A percentile compares a stretch with the other conserved stretches of the same genome.
Evolutionary conservation across 2,113 vertebrate genomes (phyloP).

Genomic region (Sander lucioperca): DNA sequence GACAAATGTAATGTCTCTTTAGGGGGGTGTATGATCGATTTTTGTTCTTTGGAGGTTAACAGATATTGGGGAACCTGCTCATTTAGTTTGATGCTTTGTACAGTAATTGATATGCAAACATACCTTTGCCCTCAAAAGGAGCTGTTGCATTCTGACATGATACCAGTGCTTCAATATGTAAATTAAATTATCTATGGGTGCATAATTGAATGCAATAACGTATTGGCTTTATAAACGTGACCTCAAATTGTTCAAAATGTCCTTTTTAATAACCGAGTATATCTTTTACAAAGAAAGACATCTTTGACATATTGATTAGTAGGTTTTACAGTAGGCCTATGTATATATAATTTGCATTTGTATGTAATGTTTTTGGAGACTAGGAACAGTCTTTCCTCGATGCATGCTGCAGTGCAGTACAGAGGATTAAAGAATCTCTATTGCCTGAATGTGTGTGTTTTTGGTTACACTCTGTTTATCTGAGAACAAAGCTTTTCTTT

Average conservation of each 20-base stretch:
- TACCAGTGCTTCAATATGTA: neutral
- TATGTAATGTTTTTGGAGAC: neutral
- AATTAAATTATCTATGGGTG: constrained; percentile 9
- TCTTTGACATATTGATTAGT: neutral
- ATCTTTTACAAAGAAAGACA: neutral
- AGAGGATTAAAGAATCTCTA: neutral
- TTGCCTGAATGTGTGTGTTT: constrained; percentile 12
- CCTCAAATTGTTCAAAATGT: neutral
- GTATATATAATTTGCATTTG: neutral
- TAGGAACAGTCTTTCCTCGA: neutral
- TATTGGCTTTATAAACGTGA: neutral
- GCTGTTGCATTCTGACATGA: neutral
- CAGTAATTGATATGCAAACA: neutral
- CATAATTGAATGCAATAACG: neutral
- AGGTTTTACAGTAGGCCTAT: neutral
- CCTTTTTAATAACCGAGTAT: neutral
- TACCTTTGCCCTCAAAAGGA: neutral
- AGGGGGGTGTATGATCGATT: neutral
- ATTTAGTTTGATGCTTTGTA: neutral
- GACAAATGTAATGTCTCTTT: neutral
- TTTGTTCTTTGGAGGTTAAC: neutral
- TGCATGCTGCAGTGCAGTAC: neutral
- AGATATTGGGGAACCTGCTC: neutral
- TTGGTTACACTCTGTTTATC: constrained; percentile 22
- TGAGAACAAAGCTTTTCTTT: constrained; percentile 45